Evolutionary conservation across 2,888 invertebrate genomes (phyloP).

Genomic region (Dryocosmus kuriphilus): DNA sequence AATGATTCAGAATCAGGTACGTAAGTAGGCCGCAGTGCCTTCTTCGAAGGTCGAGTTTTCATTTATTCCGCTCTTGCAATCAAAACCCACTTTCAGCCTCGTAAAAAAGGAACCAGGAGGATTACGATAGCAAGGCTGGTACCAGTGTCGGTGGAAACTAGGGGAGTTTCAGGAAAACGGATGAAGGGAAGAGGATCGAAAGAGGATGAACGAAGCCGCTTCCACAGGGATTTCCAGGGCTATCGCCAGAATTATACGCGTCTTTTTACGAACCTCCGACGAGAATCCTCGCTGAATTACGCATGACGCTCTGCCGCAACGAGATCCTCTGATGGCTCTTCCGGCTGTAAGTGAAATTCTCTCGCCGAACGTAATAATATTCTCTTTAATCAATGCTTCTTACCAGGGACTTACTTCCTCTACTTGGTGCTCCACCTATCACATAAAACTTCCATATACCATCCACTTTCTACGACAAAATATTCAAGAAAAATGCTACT

Average conservation of each 20-base stretch:
- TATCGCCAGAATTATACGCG: slow-evolving; percentile 53
- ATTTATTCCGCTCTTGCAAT: slow-evolving; percentile 58
- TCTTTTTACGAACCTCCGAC: slow-evolving; percentile 58
- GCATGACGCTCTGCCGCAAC: slow-evolving; percentile 58
- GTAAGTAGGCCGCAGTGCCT: not conserved
- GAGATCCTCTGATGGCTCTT: slow-evolving; percentile 57
- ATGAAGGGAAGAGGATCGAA: not conserved
- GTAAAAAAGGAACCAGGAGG: slow-evolving; percentile 46
- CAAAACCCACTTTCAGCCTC: slow-evolving; percentile 54
- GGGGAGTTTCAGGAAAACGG: slow-evolving; percentile 5
- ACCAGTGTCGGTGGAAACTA: slow-evolving; percentile 7
- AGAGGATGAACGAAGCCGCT: slow-evolving; percentile 2
- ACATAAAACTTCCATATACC: not conserved
- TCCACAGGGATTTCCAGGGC: slow-evolving; percentile 48
- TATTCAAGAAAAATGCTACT: not conserved
- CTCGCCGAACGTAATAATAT: slow-evolving; percentile 43
- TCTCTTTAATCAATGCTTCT: slow-evolving; percentile 39
- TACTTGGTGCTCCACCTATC: not conserved
- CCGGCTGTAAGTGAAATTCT: slow-evolving; percentile 45
- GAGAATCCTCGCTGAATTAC: slow-evolving; percentile 62
- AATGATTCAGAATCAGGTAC: slow-evolving; percentile 7
- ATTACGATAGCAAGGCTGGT: slow-evolving; percentile 11
- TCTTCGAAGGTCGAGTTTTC: slow-evolving; percentile 44
- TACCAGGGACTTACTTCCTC: slow-evolving; percentile 5
- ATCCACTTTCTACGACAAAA: not conserved